Evolutionary conservation across 2,888 invertebrate genomes (phyloP).

Genomic region (Tethea ocularis): DNA sequence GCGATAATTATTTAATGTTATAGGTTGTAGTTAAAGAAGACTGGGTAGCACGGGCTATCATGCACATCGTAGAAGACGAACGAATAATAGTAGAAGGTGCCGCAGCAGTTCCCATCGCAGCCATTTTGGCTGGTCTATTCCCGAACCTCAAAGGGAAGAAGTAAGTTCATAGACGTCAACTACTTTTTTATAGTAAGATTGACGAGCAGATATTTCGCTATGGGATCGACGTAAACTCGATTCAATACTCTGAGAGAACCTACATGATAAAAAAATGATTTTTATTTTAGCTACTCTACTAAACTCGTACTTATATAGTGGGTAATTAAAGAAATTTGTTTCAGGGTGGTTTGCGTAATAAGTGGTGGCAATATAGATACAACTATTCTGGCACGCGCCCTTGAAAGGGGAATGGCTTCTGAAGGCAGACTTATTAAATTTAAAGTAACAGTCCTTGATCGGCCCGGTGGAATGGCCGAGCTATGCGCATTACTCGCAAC

Average conservation of each 20-base stretch:
- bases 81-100: constrained; percentile 95
- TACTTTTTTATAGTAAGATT: background rate
- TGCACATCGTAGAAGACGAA: constrained; percentile 91
- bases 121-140: constrained; percentile 90
- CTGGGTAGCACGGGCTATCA: constrained; percentile 91
- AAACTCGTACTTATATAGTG: too few species aligned
- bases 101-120: constrained; percentile 91
- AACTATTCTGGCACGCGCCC: constrained; percentile 92
- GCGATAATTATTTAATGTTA: background rate
- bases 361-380: constrained; percentile 97
- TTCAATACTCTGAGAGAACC: too few species aligned
- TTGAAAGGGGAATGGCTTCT: constrained; percentile 95
- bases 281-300: too few species aligned
- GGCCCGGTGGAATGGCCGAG: constrained; percentile 94
- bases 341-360: constrained; percentile 90
- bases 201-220: too few species aligned
- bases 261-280: too few species aligned
- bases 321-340: constrained; percentile 22
- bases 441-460: constrained; percentile 88
- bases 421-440: constrained; percentile 89
- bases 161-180: constrained; percentile 67
- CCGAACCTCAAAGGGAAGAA: constrained; percentile 93
- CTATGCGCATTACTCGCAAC: constrained; percentile 88
- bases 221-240: too few species aligned
- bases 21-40: constrained; percentile 92